Base-by-base conservation (phyloP, 2,113 vertebrate species). In the Myotis davidii region DNA sequence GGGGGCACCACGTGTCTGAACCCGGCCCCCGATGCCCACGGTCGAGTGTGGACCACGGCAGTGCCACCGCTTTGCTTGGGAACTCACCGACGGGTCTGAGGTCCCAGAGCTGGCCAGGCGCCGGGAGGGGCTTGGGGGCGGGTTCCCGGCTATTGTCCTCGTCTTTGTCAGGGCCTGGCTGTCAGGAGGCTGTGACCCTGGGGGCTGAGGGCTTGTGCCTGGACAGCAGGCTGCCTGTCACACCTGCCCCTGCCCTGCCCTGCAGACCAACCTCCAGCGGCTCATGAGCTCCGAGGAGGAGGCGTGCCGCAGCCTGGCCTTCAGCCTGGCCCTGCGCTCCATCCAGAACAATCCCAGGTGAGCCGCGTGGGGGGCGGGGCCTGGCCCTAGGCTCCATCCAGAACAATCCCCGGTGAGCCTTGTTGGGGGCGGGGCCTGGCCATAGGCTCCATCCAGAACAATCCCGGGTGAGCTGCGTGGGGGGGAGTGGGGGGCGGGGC, bases 341-440 rank as follows among this genome's bases (percentile, higher is more conserved):
- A 99, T 99, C 87, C 99, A 99, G 98, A 99, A 99, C 97, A 99
- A 99, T 93, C 99, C 99, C 94, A 99, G 99, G 99, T 99, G 94
- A 97, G 98, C 14, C 3, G 0, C 0, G 0, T 9, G n/a, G 2
- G n/a, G 42, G 42, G 27, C 18, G 0, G 39, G 42, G 18, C 32
- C 34, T 27, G 10, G 83, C 25, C 0, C 12, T 13, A 5, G 52
- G 2, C 27, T 56, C 29, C 96, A 99, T 99, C 87, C 99, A 99
- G 98, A 99, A 99, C 97, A 99, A 99, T 93, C 99, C 99, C 94
- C 99, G 99, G 99, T 99, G 94, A 97, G 98, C 14, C 3, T 0
- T 0, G 0, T 9, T 27, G 2, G n/a, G 42, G 42, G n/a, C n/a
- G n/a, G n/a, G n/a, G n/a, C n/a, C n/a, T n/a, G n/a, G n/a, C n/a